A percentile compares a stretch with the other conserved stretches of the same genome.
phyloP scores from a whole-genome alignment of 2,113 vertebrate species.

The Phalacrocorax pelagicus region DNA sequence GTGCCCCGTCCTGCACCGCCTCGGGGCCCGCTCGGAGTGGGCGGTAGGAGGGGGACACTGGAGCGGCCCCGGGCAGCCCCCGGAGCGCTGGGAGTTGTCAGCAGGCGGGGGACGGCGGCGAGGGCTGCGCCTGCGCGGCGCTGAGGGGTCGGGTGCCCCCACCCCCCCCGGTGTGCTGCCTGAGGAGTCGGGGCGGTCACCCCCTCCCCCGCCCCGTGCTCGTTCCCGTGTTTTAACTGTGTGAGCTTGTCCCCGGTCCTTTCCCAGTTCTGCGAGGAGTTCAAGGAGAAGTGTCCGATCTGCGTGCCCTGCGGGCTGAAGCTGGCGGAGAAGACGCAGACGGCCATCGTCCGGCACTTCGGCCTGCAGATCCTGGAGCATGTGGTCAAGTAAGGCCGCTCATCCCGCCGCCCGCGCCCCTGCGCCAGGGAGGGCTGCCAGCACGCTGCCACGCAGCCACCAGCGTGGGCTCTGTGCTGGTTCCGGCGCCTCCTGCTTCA shows the following conservation, averaged over 20 bases:
- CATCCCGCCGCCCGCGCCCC: not conserved
- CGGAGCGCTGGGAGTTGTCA: too few species aligned
- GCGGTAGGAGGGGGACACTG: too few species aligned
- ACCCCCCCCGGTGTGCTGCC: too few species aligned
- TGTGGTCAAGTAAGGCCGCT: slow-evolving; percentile 90
- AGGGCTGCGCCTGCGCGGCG: too few species aligned
- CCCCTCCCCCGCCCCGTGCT: not conserved
- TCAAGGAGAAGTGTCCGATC: slow-evolving; percentile 92
- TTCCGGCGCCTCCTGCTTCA: fast-evolving
- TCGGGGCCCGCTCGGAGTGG: too few species aligned
- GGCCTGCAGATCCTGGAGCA: slow-evolving; percentile 97
- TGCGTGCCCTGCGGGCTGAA: slow-evolving; percentile 93
- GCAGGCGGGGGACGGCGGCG: too few species aligned
- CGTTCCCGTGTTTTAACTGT: not conserved
- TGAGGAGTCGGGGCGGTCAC: too few species aligned
- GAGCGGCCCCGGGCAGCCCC: too few species aligned
- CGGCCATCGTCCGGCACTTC: slow-evolving; percentile 92
- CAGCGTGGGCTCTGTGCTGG: fast-evolving
- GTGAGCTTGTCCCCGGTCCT: not conserved
- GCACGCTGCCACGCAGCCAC: not conserved
- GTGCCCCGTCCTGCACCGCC: too few species aligned
- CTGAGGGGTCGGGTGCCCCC: too few species aligned
- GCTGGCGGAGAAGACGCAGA: slow-evolving; percentile 89
- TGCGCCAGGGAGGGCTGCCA: too few species aligned
- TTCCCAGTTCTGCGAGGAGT: slow-evolving; percentile 94